Evolutionary conservation across 2,888 invertebrate genomes (phyloP).

Genomic region (Unio pictorum): DNA sequence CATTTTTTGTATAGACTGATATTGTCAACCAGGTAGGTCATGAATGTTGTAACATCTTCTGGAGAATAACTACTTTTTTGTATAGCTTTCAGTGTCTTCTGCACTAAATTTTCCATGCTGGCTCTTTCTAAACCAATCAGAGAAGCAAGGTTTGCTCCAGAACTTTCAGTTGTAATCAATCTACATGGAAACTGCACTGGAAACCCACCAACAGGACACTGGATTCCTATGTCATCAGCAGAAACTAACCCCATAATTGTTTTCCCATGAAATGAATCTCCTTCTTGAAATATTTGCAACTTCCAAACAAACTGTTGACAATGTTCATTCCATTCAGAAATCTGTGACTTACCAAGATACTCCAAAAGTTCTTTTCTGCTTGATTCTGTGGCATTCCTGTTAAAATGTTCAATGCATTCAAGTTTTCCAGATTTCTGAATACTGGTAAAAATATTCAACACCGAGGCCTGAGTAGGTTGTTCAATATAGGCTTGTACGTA

Average conservation of each 20-base stretch:
- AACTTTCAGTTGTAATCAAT: neutral
- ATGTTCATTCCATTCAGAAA: neutral
- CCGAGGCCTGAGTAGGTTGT: too few relatives aligned
- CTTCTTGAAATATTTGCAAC: too few relatives aligned
- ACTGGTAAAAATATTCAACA: too few relatives aligned
- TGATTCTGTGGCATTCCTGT: too few relatives aligned
- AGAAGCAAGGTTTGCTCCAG: neutral
- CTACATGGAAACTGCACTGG: slow-evolving; percentile 6
- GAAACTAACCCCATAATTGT: too few relatives aligned
- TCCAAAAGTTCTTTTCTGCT: too few relatives aligned
- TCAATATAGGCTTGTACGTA: too few relatives aligned
- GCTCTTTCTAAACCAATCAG: neutral
- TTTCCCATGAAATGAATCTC: too few relatives aligned
- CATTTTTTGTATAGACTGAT: too few relatives aligned
- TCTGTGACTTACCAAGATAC: too few relatives aligned
- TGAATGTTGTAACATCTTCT: slow-evolving; percentile 1
- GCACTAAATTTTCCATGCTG: slow-evolving; percentile 2
- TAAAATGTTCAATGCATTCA: too few relatives aligned
- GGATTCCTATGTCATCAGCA: neutral
- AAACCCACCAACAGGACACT: neutral
- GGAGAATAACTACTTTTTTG: neutral
- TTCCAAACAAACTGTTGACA: neutral
- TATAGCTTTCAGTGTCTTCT: neutral
- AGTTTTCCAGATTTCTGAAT: too few relatives aligned
- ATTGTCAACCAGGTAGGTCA: slow-evolving; percentile 7